Percentiles rank a stretch among this genome's conserved stretches.
Conservation (phyloP, 2,888 invertebrate genomes). For the Abrostola tripartita region DNA sequence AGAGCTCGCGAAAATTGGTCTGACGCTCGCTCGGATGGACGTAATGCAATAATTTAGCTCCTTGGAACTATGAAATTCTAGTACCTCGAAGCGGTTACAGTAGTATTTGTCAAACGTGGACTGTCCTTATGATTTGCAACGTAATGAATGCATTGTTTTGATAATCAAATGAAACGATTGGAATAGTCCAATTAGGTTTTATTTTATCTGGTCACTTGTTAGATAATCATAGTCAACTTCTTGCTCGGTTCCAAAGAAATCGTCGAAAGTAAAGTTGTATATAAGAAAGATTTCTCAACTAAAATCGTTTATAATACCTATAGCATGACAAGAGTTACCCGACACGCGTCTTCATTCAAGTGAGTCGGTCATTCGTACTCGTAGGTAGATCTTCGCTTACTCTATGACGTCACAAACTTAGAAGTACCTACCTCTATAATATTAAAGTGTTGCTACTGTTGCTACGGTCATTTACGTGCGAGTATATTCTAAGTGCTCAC, state of each 20-base stretch:
- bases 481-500: background rate
- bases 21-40: conserved; percentile 24
- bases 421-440: no score
- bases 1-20: conserved; percentile 29
- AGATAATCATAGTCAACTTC: no score
- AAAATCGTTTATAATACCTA: no score
- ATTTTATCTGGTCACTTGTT: no score
- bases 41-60: conserved; percentile 35
- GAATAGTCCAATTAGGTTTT: no score
- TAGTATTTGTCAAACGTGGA: conserved; percentile 8
- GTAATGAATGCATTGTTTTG: background rate
- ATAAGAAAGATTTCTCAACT: no score
- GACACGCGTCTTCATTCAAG: no score
- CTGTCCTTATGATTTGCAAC: background rate
- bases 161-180: no score
- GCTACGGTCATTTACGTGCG: background rate
- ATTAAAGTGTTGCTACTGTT: no score
- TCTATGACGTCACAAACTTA: background rate
- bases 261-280: no score
- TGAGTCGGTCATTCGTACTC: background rate
- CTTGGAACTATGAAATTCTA: conserved; percentile 21
- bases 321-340: no score
- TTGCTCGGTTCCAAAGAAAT: no score
- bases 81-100: conserved; percentile 12
- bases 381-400: background rate